phyloP scores from a whole-genome alignment of 2,888 invertebrate species.

The Lottia gigantea region DNA sequence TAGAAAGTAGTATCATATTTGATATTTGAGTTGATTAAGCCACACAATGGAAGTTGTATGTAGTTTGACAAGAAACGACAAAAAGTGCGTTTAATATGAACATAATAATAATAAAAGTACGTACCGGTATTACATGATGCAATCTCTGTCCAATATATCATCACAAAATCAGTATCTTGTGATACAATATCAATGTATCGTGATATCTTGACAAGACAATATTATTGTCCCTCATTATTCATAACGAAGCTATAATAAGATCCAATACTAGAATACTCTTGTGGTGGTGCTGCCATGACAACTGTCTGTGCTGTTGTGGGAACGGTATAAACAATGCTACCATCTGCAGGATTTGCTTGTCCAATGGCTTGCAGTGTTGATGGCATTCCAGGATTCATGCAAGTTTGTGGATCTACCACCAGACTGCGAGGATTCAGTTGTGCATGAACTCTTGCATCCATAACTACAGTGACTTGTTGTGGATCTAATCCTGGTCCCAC shows the following conservation, averaged over 20 bases:
- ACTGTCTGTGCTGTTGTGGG: neutral
- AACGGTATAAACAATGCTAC: neutral
- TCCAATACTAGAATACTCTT: neutral
- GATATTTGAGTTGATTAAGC: too few relatives aligned
- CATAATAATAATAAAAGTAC: too few relatives aligned
- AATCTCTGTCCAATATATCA: too few relatives aligned
- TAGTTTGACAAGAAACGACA: too few relatives aligned
- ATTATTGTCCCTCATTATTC: constrained; percentile 4
- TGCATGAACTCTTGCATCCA: constrained; percentile 2
- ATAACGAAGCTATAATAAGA: constrained; percentile 6
- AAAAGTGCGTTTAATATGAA: too few relatives aligned
- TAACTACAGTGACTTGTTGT: neutral
- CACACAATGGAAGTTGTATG: too few relatives aligned
- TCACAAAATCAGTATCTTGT: too few relatives aligned
- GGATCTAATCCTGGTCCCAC: neutral
- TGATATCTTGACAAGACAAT: too few relatives aligned
- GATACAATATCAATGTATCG: too few relatives aligned
- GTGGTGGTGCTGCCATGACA: neutral
- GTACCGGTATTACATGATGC: too few relatives aligned
- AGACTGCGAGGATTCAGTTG: neutral
- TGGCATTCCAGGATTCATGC: neutral
- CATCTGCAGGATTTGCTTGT: neutral
- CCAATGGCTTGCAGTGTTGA: neutral
- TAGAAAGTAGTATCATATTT: too few relatives aligned
- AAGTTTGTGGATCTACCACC: neutral